Base-by-base conservation (phyloP, 2,113 vertebrate genomes). In the Saguinus midas region DNA sequence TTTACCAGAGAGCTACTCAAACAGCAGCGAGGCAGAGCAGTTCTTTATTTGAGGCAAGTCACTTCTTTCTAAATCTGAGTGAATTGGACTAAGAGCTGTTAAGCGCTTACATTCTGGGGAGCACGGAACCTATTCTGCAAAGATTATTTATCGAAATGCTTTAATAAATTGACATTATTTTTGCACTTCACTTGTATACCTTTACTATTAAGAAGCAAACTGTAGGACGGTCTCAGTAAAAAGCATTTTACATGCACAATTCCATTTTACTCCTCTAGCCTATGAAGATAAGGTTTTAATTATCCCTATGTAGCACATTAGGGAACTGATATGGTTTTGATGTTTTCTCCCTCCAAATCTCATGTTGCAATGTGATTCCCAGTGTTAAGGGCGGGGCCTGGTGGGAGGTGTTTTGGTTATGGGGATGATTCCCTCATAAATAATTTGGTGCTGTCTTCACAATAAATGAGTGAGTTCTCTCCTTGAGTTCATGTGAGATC, bases 131-230 rank as follows among this genome's bases (percentile, higher is more conserved):
- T 87, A 4, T 57, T 95, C 27, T 87, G 52, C 55, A 58, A 32
- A 87, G 92, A 78, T 48, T 58, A 68, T 66, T 72, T 80, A 73
- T 73, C 25, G 27, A 61, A 43, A 61, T 25, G 25, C 16, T 43
- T 90, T 35, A 81, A 58, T 72, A 87, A 23, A 45, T 18, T 81
- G 64, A 61, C 16, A n/a, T 91, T 52, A 57, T 40, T 92, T 96
- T 97, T 94, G 20, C 37, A 83, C 79, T 66, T 85, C 21, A n/a
- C 25, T 85, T 79, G 35, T 5, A 66, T 78, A 37, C 8, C 55
- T 94, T 87, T 84, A 58, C 27, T 48, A 72, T 82, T 94, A 97
- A 95, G 66, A 92, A 72, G 55, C 37, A 75, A 87, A 52, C 18
- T 17, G 5, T 88, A 89, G 11, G 75, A 5, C 35, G 50, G 8